These are phyloP conservation scores for Tenrec ecaudatus DNA, from an alignment of 2,113 vertebrate genomes.

Conservation along the genomic window DNA sequence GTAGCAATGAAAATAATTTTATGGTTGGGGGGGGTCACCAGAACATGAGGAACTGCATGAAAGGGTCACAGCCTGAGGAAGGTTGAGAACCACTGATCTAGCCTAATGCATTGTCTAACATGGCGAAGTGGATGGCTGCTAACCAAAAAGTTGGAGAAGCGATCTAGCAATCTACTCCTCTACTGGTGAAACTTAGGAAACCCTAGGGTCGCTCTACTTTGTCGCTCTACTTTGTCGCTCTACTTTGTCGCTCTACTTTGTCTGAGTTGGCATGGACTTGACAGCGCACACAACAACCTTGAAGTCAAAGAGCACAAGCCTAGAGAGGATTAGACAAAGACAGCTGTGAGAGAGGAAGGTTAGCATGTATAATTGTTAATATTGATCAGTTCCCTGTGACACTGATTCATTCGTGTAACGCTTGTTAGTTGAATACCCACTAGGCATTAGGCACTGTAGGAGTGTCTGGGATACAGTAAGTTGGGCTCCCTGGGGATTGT, in stretches of 20 bases:
- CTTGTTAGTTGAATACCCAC: background rate
- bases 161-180: background rate
- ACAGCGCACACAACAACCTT: background rate
- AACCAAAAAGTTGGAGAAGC: background rate
- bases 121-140: background rate
- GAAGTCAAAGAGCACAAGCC: background rate
- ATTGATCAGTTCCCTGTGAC: background rate
- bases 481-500: conserved; percentile 9
- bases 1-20: too few species aligned
- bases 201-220: too few species aligned
- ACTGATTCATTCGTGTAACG: background rate
- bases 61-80: too few species aligned
- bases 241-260: too few species aligned
- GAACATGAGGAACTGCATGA: too few species aligned
- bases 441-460: background rate
- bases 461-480: background rate
- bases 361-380: background rate
- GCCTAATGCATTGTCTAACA: too few species aligned
- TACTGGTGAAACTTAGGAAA: background rate
- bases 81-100: too few species aligned
- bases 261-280: background rate
- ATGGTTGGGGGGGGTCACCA: too few species aligned
- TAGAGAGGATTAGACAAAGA: background rate
- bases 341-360: background rate
- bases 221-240: too few species aligned